Evolutionary conservation across 2,797 vertebrate genomes (phyloP), one percentile per base, ranked within the genome.

Genomic region (Pygocentrus nattereri): DNA sequence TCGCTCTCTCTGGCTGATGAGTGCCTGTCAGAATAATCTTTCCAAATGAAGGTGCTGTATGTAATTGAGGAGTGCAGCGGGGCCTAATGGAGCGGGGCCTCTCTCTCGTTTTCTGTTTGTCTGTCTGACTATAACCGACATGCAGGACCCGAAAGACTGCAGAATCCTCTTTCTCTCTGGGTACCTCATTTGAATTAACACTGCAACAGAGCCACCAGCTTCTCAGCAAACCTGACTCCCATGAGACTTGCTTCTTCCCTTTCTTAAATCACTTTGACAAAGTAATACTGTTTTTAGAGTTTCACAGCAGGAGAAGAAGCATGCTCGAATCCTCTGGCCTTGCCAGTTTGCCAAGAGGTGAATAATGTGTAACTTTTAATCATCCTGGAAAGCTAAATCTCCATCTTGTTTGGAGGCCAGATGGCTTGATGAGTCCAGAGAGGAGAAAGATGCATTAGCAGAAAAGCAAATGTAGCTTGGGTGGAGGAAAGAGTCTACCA

Each of bases 41-140:
- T 78, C 72, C 41, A 75, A 76, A 70, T 74, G 49, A 81, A 72
- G 61, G 58, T 47, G 49, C 23, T 76, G 78, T 86, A 84, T 81
- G 78, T 68, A 64, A 75, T 27, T 12, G 23, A 72, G 72, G 58
- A 65, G 23, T 34, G 44, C 73, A 70, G 3, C 21, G 10, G 72
- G 54, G 19, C 31, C 68, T 71, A 74, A 59, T 75, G 44, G 59
- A 59, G 56, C 30, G 59, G n/a, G 30, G 12, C 2, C 15, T 73
- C 47, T 56, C 64, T 38, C 71, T 80, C 23, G 41, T 34, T 56
- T 74, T 27, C 41, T 64, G 0, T 50, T 10, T 25, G 7, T 71
- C 80, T 72, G 30, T 50, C 50, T 73, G 74, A 31, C 41, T 80
- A 34, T 61, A 38, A 70, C 54, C 82, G 74, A 86, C 5, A 18